These are phyloP conservation scores for Synergus gifuensis DNA, from an alignment of 2,888 invertebrate species.

Conservation along the genomic window DNA sequence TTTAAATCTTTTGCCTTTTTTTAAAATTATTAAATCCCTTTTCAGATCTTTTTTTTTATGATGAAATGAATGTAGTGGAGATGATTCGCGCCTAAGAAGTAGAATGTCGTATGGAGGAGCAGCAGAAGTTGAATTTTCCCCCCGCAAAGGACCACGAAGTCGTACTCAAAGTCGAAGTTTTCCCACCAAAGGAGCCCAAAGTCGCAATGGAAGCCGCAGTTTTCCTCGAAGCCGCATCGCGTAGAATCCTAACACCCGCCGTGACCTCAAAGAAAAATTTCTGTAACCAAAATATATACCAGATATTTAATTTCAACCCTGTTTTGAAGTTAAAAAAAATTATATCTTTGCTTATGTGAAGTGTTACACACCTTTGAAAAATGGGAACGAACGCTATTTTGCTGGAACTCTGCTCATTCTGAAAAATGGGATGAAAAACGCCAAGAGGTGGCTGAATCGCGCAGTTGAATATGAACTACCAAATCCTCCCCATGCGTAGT, in stretches of 20 bases:
- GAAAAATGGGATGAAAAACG: conserved; percentile 10
- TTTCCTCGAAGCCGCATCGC: conserved; percentile 13
- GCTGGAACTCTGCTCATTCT: conserved; percentile 67
- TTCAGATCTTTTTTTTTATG: conserved; percentile 34
- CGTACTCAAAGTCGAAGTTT: neutral
- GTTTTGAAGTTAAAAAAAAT: neutral
- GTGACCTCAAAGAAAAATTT: neutral
- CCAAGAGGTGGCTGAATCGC: conserved; percentile 6
- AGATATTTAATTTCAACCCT: neutral
- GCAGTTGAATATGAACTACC: neutral
- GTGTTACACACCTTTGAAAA: conserved; percentile 14
- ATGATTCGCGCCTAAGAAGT: conserved; percentile 8
- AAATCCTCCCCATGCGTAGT: neutral
- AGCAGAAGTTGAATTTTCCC: neutral
- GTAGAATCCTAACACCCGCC: neutral
- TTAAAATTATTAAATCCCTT: conserved; percentile 12
- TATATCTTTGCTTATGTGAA: neutral
- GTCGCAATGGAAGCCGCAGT: neutral
- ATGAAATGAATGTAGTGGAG: neutral
- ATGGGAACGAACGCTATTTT: conserved; percentile 50
- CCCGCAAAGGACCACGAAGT: neutral
- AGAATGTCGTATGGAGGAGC: neutral
- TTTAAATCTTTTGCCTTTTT: conserved; percentile 42
- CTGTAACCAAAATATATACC: neutral
- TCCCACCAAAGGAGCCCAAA: neutral